Evolutionary conservation across 2,113 vertebrate genomes (phyloP).

Genomic region (human): DNA sequence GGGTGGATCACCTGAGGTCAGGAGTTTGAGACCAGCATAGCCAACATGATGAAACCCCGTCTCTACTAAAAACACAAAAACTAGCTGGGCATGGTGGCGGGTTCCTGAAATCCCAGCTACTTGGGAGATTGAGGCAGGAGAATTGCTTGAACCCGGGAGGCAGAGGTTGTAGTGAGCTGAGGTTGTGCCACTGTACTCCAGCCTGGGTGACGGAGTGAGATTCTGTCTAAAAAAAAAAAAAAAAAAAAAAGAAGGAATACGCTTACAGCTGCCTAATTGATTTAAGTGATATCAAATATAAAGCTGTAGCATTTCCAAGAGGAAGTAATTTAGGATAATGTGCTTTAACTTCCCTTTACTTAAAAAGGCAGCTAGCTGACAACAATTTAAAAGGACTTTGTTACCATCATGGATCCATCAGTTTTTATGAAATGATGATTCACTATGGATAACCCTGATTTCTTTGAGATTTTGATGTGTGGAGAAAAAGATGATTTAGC

Average conservation of each 20-base stretch:
- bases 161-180: too few species aligned
- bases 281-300: slow-evolving; percentile 30
- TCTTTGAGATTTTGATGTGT: background rate
- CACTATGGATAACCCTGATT: background rate
- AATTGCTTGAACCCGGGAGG: too few species aligned
- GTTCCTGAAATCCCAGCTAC: too few species aligned
- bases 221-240: too few species aligned
- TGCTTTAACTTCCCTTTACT: background rate
- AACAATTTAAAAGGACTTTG: slow-evolving; percentile 36
- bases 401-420: background rate
- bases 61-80: too few species aligned
- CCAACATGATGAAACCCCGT: too few species aligned
- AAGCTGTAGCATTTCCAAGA: slow-evolving; percentile 36
- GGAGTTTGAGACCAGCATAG: too few species aligned
- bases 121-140: too few species aligned
- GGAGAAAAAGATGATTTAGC: background rate
- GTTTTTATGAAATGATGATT: background rate
- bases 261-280: background rate
- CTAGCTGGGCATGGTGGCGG: too few species aligned
- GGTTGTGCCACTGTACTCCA: too few species aligned
- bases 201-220: too few species aligned
- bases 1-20: too few species aligned
- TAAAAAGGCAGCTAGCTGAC: slow-evolving; percentile 13
- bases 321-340: slow-evolving; percentile 52
- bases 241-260: background rate